Conservation (phyloP, 2,113 vertebrate species). For the Motacilla alba region DNA sequence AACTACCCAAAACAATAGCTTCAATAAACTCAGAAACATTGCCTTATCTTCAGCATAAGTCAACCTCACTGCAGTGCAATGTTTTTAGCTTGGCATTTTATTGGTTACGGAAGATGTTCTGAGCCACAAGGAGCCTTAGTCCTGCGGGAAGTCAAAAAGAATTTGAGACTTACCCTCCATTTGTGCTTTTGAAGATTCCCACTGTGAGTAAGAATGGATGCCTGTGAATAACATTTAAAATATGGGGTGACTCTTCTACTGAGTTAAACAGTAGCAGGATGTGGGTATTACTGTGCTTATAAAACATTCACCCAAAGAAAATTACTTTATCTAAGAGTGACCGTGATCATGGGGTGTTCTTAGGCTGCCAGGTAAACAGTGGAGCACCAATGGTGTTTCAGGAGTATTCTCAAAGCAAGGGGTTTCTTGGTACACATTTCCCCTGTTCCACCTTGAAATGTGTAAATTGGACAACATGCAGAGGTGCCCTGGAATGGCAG, state of each 20-base stretch:
- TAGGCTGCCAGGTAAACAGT: background rate
- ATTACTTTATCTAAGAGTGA: background rate
- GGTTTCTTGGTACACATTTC: background rate
- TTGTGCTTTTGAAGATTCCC: background rate
- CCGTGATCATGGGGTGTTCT: background rate
- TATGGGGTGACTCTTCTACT: background rate
- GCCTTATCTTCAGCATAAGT: slow-evolving; percentile 40
- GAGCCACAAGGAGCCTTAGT: background rate
- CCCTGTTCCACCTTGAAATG: background rate
- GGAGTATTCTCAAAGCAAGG: background rate
- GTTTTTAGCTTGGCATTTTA: slow-evolving; percentile 16
- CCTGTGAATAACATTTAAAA: background rate
- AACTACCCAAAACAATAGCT: slow-evolving; percentile 30
- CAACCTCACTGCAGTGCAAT: background rate
- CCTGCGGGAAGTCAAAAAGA: background rate
- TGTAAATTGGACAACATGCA: background rate
- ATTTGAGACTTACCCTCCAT: background rate
- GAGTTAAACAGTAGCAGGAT: background rate
- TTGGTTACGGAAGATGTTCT: background rate
- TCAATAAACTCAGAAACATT: slow-evolving; percentile 40
- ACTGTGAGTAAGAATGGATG: background rate
- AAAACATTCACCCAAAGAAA: background rate
- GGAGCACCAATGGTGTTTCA: background rate
- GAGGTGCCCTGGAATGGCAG: background rate
- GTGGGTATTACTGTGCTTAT: background rate